phyloP scores from a whole-genome alignment of 2,113 vertebrate species.

The Corvus cornix region DNA sequence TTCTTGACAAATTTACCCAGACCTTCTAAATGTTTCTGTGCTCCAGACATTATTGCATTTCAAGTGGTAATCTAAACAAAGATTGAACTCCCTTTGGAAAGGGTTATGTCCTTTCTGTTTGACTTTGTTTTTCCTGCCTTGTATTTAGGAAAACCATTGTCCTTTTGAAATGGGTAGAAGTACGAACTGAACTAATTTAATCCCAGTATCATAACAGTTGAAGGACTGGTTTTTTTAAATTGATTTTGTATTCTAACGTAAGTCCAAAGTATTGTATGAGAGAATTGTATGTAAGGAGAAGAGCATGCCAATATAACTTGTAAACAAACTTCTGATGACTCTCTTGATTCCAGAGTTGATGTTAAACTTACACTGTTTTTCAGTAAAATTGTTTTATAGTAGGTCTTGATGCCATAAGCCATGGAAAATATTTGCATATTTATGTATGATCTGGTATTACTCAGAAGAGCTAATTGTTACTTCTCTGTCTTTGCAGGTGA shows the following conservation, averaged over 20 bases:
- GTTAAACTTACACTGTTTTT: background rate
- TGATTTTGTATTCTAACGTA: background rate
- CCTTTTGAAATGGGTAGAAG: background rate
- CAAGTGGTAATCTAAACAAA: background rate
- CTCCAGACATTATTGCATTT: background rate
- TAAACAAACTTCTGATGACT: background rate
- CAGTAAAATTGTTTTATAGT: background rate
- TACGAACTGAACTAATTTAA: background rate
- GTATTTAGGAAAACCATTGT: background rate
- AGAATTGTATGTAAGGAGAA: background rate
- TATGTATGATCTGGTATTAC: background rate
- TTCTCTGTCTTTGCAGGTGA: constrained; percentile 80
- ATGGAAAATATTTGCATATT: background rate
- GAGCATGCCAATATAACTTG: background rate
- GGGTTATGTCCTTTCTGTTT: background rate
- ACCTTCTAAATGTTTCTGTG: background rate
- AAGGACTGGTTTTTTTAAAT: background rate
- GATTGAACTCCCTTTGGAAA: background rate
- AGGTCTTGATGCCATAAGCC: background rate
- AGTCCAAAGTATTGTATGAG: background rate
- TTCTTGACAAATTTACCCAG: background rate
- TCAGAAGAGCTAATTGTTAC: background rate
- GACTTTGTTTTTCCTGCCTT: background rate
- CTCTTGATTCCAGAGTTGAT: background rate
- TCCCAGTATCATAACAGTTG: background rate